Conservation (phyloP, 2,113 vertebrate genomes). For the Eptesicus fuscus region DNA sequence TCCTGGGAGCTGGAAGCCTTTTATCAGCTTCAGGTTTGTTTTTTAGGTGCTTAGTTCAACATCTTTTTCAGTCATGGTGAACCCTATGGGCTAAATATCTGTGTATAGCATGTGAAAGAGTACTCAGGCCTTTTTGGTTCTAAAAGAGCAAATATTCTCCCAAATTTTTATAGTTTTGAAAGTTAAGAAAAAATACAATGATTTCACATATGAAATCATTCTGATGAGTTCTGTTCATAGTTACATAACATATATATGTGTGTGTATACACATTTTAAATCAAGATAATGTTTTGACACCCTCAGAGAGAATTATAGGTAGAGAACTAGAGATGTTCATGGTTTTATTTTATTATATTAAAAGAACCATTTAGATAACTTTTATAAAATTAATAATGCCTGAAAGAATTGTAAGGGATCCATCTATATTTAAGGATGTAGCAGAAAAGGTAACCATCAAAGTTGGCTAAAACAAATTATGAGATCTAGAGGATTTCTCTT, state of each 20-base stretch:
- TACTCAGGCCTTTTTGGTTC: background rate
- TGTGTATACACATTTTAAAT: background rate
- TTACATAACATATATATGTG: background rate
- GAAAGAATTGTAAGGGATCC: background rate
- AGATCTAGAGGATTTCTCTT: background rate
- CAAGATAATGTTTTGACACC: background rate
- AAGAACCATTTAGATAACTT: background rate
- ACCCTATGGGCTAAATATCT: background rate
- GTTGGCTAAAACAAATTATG: background rate
- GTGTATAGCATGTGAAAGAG: background rate
- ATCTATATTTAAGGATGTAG: background rate
- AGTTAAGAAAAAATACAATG: background rate
- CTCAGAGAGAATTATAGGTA: background rate
- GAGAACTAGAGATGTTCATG: background rate
- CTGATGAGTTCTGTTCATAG: background rate
- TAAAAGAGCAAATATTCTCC: background rate
- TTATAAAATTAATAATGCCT: background rate
- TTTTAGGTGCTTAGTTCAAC: background rate
- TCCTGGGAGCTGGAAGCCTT: background rate
- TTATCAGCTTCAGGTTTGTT: background rate
- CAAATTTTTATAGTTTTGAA: background rate
- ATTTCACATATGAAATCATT: background rate
- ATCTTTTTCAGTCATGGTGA: background rate
- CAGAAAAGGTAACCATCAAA: background rate
- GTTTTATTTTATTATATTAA: slow-evolving; percentile 26